Evolutionary conservation across 2,888 invertebrate species (phyloP).

Genomic region (Mongoloraphidia duomilia): DNA sequence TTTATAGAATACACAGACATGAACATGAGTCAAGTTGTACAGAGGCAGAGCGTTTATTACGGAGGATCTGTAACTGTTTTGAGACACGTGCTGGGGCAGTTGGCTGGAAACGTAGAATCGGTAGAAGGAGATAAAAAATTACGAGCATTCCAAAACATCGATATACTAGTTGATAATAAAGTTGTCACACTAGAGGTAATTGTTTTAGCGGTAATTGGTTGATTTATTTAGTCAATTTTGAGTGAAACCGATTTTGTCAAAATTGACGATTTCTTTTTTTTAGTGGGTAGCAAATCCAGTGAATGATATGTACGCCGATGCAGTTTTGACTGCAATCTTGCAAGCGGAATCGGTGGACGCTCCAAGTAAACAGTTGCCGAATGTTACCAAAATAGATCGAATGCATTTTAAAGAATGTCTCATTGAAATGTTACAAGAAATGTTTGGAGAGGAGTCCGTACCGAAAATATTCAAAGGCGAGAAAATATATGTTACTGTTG

Average conservation of each 20-base stretch:
- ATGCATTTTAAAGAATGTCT: conserved; percentile 88
- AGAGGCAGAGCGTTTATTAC: conserved; percentile 84
- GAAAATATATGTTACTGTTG: conserved; percentile 69
- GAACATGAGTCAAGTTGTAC: conserved; percentile 83
- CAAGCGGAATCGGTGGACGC: conserved; percentile 61
- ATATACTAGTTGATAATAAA: conserved; percentile 65
- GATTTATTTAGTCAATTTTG: background rate
- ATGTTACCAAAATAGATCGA: conserved; percentile 63
- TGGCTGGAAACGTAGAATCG: conserved; percentile 59
- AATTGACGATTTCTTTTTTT: conserved; percentile 13
- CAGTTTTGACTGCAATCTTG: conserved; percentile 75
- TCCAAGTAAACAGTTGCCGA: conserved; percentile 42
- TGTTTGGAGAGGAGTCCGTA: conserved; percentile 89
- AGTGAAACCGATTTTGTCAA: background rate
- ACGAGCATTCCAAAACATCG: conserved; percentile 69
- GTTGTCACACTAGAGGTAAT: conserved; percentile 69
- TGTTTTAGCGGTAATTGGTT: background rate
- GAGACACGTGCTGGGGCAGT: conserved; percentile 60
- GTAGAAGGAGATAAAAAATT: conserved; percentile 57
- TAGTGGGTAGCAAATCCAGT: conserved; percentile 91
- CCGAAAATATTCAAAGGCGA: conserved; percentile 90
- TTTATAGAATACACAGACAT: conserved; percentile 85
- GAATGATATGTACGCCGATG: conserved; percentile 97
- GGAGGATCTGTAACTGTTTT: conserved; percentile 56
- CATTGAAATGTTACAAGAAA: conserved; percentile 80